Percentiles rank a stretch among this genome's conserved stretches.
Evolutionary conservation across 2,113 vertebrate genomes (phyloP).

Genomic region (human): GRCh38 chr1:10727501-10728000

Average conservation of each 20-base stretch:
- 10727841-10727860: constrained; percentile 58
- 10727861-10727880: constrained; percentile 58
- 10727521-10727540: not conserved
- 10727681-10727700: not conserved
- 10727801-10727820: constrained; percentile 62
- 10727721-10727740: not conserved
- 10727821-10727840: constrained; percentile 74
- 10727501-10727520: not conserved
- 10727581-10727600: not conserved
- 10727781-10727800: constrained; percentile 55
- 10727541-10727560: not conserved
- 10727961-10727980: constrained; percentile 71
- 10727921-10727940: constrained; percentile 70
- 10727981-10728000: not conserved
- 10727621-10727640: not conserved
- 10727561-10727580: not conserved
- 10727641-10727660: not conserved
- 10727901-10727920: constrained; percentile 68
- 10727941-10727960: constrained; percentile 80
- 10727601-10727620: not conserved
- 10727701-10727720: not conserved
- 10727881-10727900: constrained; percentile 47
- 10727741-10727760: not conserved
- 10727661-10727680: not conserved
- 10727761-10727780: constrained; percentile 65